A percentile compares a stretch with the other conserved stretches of the same genome.
These are phyloP conservation scores for Erynnis tages DNA, from an alignment of 2,888 invertebrate genomes.

Conservation along the genomic window DNA sequence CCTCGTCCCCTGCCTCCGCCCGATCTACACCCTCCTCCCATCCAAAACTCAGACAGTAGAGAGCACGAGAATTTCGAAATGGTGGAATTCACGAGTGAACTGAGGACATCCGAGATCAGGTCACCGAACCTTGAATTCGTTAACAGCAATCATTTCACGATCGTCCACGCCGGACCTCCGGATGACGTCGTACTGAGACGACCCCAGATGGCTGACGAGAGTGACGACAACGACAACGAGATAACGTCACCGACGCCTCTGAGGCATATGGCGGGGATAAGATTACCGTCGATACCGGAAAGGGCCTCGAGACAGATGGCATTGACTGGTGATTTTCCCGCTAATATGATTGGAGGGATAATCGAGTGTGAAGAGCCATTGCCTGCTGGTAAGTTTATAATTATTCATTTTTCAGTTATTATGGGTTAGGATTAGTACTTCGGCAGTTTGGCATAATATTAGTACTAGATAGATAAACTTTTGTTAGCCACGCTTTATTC, in stretches of 20 bases:
- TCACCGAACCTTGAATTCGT: slow-evolving; percentile 80
- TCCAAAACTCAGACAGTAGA: slow-evolving; percentile 60
- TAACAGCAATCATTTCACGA: slow-evolving; percentile 80
- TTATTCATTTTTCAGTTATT: too few species aligned
- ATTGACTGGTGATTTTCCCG: slow-evolving; percentile 77
- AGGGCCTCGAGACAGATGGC: slow-evolving; percentile 82
- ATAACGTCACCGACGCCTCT: slow-evolving; percentile 83
- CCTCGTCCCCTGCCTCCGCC: slow-evolving; percentile 82
- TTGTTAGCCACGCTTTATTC: too few species aligned
- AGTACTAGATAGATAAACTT: too few species aligned
- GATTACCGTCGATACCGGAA: slow-evolving; percentile 91
- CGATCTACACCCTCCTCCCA: slow-evolving; percentile 77
- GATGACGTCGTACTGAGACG: slow-evolving; percentile 74
- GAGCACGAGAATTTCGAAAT: slow-evolving; percentile 68
- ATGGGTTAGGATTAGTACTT: too few species aligned
- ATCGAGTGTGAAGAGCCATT: slow-evolving; percentile 89
- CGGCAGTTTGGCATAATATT: too few species aligned
- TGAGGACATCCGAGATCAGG: slow-evolving; percentile 75
- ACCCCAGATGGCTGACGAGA: slow-evolving; percentile 64
- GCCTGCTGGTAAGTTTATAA: slow-evolving; percentile 86
- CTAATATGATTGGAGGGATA: slow-evolving; percentile 78
- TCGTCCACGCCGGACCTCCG: slow-evolving; percentile 75
- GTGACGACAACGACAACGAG: slow-evolving; percentile 69
- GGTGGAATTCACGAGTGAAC: slow-evolving; percentile 73
- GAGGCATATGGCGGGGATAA: slow-evolving; percentile 86